These are phyloP conservation scores for Myotis brandtii DNA, from an alignment of 2,113 vertebrate genomes.

Conservation along the genomic window DNA sequence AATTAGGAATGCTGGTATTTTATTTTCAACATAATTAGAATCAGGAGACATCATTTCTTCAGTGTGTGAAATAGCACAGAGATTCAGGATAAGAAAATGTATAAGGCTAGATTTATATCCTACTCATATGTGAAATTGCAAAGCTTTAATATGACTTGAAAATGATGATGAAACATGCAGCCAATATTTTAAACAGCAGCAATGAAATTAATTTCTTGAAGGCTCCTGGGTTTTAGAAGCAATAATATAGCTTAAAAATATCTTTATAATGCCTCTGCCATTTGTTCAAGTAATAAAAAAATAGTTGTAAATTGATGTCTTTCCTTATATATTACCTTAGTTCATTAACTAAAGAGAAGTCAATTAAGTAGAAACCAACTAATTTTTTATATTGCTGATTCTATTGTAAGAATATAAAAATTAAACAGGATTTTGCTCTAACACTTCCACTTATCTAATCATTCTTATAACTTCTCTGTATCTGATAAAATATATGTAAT, in stretches of 20 bases:
- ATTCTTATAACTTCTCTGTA: not conserved
- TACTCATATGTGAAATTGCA: slow-evolving; percentile 51
- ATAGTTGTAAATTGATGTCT: not conserved
- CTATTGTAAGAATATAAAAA: not conserved
- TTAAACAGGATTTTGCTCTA: slow-evolving; percentile 22
- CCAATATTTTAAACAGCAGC: slow-evolving; percentile 67
- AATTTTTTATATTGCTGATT: not conserved
- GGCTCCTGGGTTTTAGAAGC: slow-evolving; percentile 29
- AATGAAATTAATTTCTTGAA: slow-evolving; percentile 39
- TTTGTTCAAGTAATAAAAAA: slow-evolving; percentile 9
- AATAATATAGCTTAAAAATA: not conserved
- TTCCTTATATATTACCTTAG: not conserved
- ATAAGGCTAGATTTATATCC: slow-evolving; percentile 68
- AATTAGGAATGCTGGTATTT: slow-evolving; percentile 54
- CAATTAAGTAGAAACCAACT: slow-evolving; percentile 32
- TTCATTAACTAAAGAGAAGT: slow-evolving; percentile 63
- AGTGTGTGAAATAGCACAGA: slow-evolving; percentile 45
- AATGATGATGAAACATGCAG: slow-evolving; percentile 73
- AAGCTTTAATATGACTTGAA: slow-evolving; percentile 50
- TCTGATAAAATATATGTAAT: not conserved
- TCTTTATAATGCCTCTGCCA: not conserved
- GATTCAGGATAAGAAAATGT: slow-evolving; percentile 60
- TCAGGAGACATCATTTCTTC: slow-evolving; percentile 56
- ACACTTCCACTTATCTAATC: slow-evolving; percentile 1
- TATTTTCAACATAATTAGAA: slow-evolving; percentile 47